phyloP scores from a whole-genome alignment of 92 coral and sea anemone genomes.

The Desmophyllum pertusum region DNA sequence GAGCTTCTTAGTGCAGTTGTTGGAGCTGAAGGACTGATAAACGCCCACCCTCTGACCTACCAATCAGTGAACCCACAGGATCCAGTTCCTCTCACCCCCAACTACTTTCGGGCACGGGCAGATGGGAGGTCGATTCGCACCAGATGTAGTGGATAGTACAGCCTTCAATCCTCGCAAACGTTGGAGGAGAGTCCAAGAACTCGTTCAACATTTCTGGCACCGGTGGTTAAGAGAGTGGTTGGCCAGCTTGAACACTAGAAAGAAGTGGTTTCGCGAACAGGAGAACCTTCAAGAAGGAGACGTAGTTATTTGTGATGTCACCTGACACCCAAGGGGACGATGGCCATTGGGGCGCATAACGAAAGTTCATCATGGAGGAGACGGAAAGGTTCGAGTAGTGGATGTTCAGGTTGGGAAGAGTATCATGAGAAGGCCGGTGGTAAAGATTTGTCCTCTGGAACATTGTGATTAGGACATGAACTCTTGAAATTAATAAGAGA shows the following conservation, averaged over 20 bases:
- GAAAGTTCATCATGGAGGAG: too few relatives aligned
- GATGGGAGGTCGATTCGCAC: too few relatives aligned
- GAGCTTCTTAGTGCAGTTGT: constrained; percentile 47
- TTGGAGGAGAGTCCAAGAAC: constrained; percentile 57
- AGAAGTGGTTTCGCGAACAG: too few relatives aligned
- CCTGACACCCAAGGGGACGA: too few relatives aligned
- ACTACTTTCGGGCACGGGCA: constrained; percentile 52
- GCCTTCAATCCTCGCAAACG: constrained; percentile 44
- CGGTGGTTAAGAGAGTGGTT: constrained; percentile 57
- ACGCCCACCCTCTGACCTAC: too few relatives aligned
- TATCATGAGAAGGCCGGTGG: too few relatives aligned
- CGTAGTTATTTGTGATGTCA: too few relatives aligned
- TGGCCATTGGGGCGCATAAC: constrained; percentile 55
- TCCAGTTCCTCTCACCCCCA: constrained; percentile 54
- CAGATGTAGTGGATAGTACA: constrained; percentile 41
- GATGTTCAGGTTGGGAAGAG: too few relatives aligned
- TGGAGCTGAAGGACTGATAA: constrained; percentile 62
- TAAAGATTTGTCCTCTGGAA: constrained; percentile 54
- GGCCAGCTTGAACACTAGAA: constrained; percentile 49
- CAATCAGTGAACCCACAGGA: constrained; percentile 45
- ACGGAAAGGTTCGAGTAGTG: too few relatives aligned
- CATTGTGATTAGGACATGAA: constrained; percentile 18
- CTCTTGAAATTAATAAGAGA: neutral
- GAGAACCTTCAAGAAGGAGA: too few relatives aligned
- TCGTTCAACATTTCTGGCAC: too few relatives aligned